Conservation (phyloP, 2,113 vertebrate genomes). For the Dunckerocampus dactyliophorus region DNA sequence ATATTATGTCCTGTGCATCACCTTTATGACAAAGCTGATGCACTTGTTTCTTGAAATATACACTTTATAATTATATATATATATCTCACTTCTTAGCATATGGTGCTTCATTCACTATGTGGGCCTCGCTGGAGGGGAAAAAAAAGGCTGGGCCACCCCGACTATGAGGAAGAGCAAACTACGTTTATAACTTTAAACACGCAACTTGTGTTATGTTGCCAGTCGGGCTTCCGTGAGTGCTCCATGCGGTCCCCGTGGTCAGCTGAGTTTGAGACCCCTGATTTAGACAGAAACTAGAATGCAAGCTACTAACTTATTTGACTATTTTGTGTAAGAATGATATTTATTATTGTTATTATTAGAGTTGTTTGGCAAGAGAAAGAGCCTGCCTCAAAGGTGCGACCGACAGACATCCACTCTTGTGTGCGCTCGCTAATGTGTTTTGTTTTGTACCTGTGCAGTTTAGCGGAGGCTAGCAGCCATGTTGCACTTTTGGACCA, state of each 20-base stretch:
- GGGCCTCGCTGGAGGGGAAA: too few relatives aligned
- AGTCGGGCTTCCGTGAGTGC: too few relatives aligned
- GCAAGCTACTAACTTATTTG: constrained; percentile 30
- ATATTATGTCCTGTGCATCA: too few relatives aligned
- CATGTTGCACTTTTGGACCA: constrained; percentile 63
- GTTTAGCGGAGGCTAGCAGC: constrained; percentile 26
- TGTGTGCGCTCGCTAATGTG: background rate
- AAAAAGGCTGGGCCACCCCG: too few relatives aligned
- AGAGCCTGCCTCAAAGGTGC: constrained; percentile 20
- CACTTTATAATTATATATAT: too few relatives aligned
- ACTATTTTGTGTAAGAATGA: constrained; percentile 20
- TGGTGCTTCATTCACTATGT: too few relatives aligned
- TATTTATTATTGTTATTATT: constrained; percentile 31
- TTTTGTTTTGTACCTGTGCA: constrained; percentile 26
- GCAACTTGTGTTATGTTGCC: background rate
- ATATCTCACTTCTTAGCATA: too few relatives aligned
- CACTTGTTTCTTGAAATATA: too few relatives aligned
- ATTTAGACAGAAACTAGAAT: constrained; percentile 10
- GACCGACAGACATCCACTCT: constrained; percentile 2
- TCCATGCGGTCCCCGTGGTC: too few relatives aligned
- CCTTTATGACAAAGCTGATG: too few relatives aligned
- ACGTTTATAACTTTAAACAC: background rate
- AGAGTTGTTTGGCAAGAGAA: constrained; percentile 22
- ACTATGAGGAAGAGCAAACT: too few relatives aligned
- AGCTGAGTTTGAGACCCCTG: too few relatives aligned